Evolutionary conservation across 2,113 vertebrate genomes (phyloP).

Genomic region (Barnardius zonarius): DNA sequence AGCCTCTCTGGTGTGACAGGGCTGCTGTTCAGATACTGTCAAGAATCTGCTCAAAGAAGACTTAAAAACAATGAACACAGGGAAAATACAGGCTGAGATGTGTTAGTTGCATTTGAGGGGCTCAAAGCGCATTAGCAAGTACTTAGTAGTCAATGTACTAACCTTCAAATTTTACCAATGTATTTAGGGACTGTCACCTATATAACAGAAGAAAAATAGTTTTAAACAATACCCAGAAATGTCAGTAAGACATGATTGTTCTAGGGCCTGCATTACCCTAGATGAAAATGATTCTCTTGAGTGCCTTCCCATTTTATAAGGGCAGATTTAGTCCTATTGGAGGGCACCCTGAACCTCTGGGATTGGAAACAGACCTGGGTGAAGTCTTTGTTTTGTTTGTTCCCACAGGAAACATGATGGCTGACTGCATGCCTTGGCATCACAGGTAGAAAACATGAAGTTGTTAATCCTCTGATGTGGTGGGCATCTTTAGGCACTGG

Average conservation of each 20-base stretch:
- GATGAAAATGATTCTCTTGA: background rate
- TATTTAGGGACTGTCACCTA: background rate
- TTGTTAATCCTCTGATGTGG: background rate
- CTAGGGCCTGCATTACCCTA: background rate
- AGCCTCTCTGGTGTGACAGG: background rate
- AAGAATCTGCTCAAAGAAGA: background rate
- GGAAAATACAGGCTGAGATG: background rate
- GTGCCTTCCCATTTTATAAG: background rate
- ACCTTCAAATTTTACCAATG: background rate
- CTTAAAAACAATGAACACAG: background rate
- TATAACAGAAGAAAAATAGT: background rate
- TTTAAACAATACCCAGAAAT: background rate
- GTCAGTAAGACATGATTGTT: background rate
- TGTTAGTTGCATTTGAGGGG: background rate
- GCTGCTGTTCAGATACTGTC: background rate
- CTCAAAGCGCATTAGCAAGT: background rate
- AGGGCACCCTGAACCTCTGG: background rate
- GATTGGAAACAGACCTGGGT: background rate
- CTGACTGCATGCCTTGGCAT: background rate
- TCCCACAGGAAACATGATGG: background rate
- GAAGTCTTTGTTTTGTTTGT: background rate
- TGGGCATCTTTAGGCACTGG: background rate
- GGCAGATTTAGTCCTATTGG: background rate
- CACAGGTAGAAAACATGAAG: background rate
- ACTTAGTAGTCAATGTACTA: background rate